Base-by-base conservation (phyloP, 2,888 invertebrate species). In the Macroteleia sp. region DNA sequence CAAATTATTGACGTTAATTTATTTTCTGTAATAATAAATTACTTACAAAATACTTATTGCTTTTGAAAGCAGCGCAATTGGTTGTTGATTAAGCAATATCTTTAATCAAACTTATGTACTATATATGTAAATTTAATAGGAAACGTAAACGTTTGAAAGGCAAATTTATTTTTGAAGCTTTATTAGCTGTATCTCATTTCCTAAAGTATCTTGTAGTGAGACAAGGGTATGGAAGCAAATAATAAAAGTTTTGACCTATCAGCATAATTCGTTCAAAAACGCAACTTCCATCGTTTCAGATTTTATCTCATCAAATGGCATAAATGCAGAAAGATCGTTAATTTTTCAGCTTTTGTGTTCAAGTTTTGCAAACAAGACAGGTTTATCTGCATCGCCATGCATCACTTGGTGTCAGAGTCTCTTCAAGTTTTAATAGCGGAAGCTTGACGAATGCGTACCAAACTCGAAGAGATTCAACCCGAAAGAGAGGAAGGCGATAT, bases 361-460 rank as follows among this genome's bases (percentile, higher is more conserved):
- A 46, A 30, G 44, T 56, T 67, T 54, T 67, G 54, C 46, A 36
- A 67, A 46, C 66, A 46, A 36, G 69, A 69, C 48, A 59, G 57
- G n/a, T 69, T 69, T 59, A 59, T 69, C 57, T 59, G 69, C 48
- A n/a, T 12, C 39, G 41, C 32, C 20, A 41, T 59, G 14, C 42
- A 59, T 70, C 59, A 42, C 70, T 59, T 14, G 57, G n/a, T 42
- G 50, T 19, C 50, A 28, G 36, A 28, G 41, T 70, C 70, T 70
- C 70, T 52, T 52, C 70, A 70, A 61, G 42, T 70, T 70, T 70
- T 70, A 70, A 70, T 61, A 70, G 69, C 59, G 41, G 48, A 69
- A 42, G 59, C 69, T 59, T 25, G 50, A 42, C 50, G 41, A 59
- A 42, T 57, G 48, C 69, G 59, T 56, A 5, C 16, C 50, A 12